These are phyloP conservation scores for Dysidea cf. avara DNA, from an alignment of 37 sponge, comb jelly and placozoan species.

Conservation along the genomic window DNA sequence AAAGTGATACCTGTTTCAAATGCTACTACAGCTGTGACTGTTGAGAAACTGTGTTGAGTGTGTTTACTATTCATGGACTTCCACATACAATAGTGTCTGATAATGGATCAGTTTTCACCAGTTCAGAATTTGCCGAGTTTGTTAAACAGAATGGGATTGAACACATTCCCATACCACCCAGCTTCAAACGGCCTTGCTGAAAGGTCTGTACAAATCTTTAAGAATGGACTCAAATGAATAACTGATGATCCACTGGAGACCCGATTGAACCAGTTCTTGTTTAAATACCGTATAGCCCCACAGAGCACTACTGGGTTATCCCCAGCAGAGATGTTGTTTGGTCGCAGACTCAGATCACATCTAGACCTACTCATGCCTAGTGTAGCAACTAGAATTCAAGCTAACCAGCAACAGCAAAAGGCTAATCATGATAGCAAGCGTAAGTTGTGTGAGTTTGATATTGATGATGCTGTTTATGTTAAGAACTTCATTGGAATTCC, in stretches of 20 bases:
- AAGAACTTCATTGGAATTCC: too few relatives aligned
- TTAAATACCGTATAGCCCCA: background rate
- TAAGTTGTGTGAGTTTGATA: background rate
- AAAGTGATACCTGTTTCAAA: background rate
- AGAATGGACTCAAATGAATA: conserved; percentile 21
- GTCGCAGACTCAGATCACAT: conserved; percentile 16
- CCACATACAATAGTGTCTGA: conserved; percentile 34
- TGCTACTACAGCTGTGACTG: background rate
- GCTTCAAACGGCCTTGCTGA: conserved; percentile 11
- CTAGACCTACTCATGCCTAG: conserved; percentile 31
- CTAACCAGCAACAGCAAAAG: conserved; percentile 7
- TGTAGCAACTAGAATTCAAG: conserved; percentile 15
- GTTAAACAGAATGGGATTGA: conserved; percentile 35
- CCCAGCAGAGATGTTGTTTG: conserved; percentile 29
- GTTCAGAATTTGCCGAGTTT: conserved; percentile 38
- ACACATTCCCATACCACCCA: background rate
- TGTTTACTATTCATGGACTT: conserved; percentile 33
- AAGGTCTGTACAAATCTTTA: conserved; percentile 21
- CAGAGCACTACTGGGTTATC: conserved; percentile 36
- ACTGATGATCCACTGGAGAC: background rate
- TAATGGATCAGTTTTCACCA: conserved; percentile 41
- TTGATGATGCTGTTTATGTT: too few relatives aligned
- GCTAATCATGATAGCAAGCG: conserved; percentile 13
- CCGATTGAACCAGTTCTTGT: conserved; percentile 18
- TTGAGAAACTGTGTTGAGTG: conserved; percentile 11